These are phyloP conservation scores for Lycaon pictus DNA, from an alignment of 2,113 vertebrate genomes.

Conservation along the genomic window DNA sequence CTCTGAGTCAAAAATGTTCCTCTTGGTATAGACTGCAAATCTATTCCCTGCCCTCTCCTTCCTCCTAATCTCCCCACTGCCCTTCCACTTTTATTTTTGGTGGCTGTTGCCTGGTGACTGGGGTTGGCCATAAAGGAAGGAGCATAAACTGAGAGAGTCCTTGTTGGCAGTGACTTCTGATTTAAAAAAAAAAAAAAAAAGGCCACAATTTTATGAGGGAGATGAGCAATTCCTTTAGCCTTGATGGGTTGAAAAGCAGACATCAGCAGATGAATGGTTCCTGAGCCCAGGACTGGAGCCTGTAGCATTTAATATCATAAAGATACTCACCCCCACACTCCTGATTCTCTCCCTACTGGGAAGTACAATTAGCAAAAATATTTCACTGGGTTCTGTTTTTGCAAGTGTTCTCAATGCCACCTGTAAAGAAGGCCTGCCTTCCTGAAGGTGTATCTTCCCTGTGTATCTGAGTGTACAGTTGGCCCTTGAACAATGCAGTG, in stretches of 20 bases:
- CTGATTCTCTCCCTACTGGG: not conserved
- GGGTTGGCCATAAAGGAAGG: conserved; percentile 42
- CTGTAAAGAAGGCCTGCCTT: conserved; percentile 27
- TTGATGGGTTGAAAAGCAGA: conserved; percentile 48
- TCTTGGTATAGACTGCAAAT: not conserved
- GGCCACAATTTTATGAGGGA: conserved; percentile 33
- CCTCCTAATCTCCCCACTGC: not conserved
- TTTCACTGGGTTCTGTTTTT: not conserved
- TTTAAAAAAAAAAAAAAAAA: not conserved
- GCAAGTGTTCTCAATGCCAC: not conserved
- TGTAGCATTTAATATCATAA: conserved; percentile 12
- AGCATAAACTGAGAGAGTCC: conserved; percentile 33
- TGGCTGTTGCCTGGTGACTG: not conserved
- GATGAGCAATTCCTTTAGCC: conserved; percentile 44
- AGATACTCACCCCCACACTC: not conserved
- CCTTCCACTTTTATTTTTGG: conserved; percentile 40
- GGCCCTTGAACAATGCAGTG: not conserved
- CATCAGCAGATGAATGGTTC: not conserved
- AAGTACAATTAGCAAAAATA: conserved; percentile 55
- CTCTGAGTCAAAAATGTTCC: not conserved
- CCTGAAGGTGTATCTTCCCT: not conserved
- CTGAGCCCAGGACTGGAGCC: not conserved
- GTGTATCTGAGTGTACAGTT: not conserved
- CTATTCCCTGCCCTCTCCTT: not conserved
- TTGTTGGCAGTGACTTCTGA: conserved; percentile 39